A percentile compares a stretch with the other conserved stretches of the same genome.
phyloP scores from a whole-genome alignment of 2,888 invertebrate genomes.

The Drosophila meridionalis region DNA sequence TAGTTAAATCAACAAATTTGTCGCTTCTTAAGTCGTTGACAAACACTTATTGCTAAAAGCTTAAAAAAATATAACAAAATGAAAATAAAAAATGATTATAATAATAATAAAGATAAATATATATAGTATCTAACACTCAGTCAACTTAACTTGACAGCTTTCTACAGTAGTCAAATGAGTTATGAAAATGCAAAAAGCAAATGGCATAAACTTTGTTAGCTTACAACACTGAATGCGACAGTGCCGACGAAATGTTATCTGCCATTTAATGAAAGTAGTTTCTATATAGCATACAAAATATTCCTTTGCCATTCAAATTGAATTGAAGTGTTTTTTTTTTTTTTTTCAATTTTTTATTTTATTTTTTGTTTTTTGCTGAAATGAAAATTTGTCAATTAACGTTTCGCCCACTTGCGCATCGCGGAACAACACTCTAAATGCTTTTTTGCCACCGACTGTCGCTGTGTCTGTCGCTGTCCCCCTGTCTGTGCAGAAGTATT shows the following conservation, averaged over 20 bases:
- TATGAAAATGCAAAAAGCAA: neutral
- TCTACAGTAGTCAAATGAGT: neutral
- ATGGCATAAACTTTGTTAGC: neutral
- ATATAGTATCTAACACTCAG: neutral
- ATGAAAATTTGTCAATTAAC: conserved; percentile 17
- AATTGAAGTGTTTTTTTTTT: neutral
- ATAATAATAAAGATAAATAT: no score
- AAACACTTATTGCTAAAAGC: neutral
- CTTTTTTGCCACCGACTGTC: conserved; percentile 1
- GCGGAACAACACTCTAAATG: conserved; percentile 19
- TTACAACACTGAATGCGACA: neutral
- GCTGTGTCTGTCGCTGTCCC: neutral
- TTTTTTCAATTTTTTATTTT: neutral
- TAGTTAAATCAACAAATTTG: neutral
- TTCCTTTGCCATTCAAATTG: conserved; percentile 3
- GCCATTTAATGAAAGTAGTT: neutral
- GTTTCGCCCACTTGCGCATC: conserved; percentile 6
- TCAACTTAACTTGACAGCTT: neutral
- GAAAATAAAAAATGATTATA: no score
- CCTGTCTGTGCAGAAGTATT: conserved; percentile 17
- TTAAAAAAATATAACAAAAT: no score
- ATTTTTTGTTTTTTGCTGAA: neutral
- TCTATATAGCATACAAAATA: neutral
- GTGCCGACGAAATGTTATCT: neutral
- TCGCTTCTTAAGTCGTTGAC: neutral